Evolutionary conservation across 2,113 vertebrate species (phyloP), one percentile per base, ranked within the genome.

Genomic region (Pelvicachromis taeniatus): DNA sequence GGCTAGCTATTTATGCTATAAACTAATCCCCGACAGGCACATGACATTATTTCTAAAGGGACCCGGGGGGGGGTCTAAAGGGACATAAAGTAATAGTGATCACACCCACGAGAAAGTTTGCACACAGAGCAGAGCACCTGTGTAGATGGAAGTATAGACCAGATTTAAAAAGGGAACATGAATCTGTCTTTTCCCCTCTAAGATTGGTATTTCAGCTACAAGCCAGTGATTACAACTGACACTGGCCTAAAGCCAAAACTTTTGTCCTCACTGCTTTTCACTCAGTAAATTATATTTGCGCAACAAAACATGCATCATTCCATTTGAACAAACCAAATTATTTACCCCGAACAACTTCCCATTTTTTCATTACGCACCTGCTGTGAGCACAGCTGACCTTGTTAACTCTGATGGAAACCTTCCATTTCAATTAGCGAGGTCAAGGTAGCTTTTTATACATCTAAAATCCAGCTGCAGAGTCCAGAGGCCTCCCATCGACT

Each of bases 11-110:
- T 14, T 85, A n/a, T 87, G 13, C 84, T 86, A 79, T 68, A 59
- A 85, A 85, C 53, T 77, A 89, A 87, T 31, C 83, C 82, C 80
- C 91, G 7, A 13, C 33, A 84, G 91, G 81, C 78, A 48, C 31
- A 77, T 33, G 4, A 33, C 55, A 56, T 77, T 78, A 82, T 78
- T 58, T 88, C 83, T 87, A 53, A 87, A 31, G 87, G 80, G 92
- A 83, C 82, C 9, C 40, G 7, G 4, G 21, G 7, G 4, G 21
- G 17, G 16, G 33, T 55, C 82, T 21, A 11, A 38, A 21, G 88
- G 65, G 53, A 84, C 48, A 4, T 5, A 16, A 58, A 59, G 73
- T 77, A 29, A 68, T 5, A 68, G 48, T 21, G 80, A 85, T 81
- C 83, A 58, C 35, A 50, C 48, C 3, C 2, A 19, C 79, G 42